Evolutionary conservation across 1,140 invertebrate species (phyloP), one percentile per base, ranked within the genome.

Genomic region (Temnothorax nylanderi): DNA sequence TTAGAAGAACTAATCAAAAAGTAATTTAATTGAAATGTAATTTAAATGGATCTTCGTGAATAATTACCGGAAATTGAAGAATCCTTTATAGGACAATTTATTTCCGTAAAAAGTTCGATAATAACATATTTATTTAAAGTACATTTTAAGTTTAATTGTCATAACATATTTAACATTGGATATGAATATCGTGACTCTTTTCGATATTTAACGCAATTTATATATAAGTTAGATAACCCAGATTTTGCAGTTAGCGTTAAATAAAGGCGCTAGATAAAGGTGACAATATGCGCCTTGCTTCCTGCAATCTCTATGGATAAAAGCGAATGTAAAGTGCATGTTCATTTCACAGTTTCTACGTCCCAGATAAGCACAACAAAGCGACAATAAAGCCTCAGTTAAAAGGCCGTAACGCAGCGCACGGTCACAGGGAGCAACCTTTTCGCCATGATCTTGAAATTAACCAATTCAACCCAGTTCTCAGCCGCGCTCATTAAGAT

Each of bases 371-470:
- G 3, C 11, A 21, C 10, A 16, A 56, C 51, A 74, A 58, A 62
- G 64, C 51, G 21, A 49, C 56, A 41, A 44, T n/a, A 44, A 86
- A 32, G 34, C 47, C 11, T 16, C 78, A 60, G 47, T 72, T 65
- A 85, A 76, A 26, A 76, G 72, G 16, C 77, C 85, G 44, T 74
- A 86, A 87, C 51, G 62, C 41, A n/a, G 18, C 8, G 71, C 64
- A 37, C 51, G 65, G 18, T 56, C 51, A 21, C 44, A 76, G 49
- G 18, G 51, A 77, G 65, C 81, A 90, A 81, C 65, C 64, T 87
- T 80, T 74, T 91, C 81, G 88, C 92, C 93, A 87, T 94, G 93
- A 93, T 94, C 93, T 94, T 94, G 93, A 94, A 94, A 90, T 92
- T 84, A 82, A 86, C 64, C 78, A 89, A 80, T 85, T 64, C 85